Evolutionary conservation across 2,113 vertebrate species (phyloP).

Genomic region (Setophaga petechia): DNA sequence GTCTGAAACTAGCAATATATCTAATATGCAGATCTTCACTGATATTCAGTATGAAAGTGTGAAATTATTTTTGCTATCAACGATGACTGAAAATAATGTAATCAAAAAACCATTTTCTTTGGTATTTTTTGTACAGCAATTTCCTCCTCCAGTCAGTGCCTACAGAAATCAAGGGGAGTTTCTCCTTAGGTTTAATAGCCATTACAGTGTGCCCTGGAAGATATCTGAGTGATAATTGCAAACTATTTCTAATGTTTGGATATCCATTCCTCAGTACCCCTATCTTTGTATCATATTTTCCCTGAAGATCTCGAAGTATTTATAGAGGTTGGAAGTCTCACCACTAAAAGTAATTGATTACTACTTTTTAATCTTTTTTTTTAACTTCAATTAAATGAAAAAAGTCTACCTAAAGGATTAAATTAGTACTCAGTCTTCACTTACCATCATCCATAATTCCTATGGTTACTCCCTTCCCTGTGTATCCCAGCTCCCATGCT

Average conservation of each 20-base stretch:
- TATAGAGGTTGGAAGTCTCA: background rate
- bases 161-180: background rate
- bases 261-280: background rate
- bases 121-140: background rate
- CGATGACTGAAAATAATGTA: conserved; percentile 21
- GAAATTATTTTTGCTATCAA: conserved; percentile 50
- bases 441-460: conserved; percentile 99
- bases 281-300: background rate
- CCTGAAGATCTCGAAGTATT: background rate
- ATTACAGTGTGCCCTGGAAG: background rate
- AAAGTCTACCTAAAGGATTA: background rate
- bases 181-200: background rate
- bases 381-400: background rate
- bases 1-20: conserved; percentile 39
- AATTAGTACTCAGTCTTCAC: conserved; percentile 44
- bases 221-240: background rate
- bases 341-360: background rate
- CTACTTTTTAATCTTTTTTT: background rate
- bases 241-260: background rate
- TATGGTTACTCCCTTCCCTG: conserved; percentile 95
- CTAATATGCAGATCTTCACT: conserved; percentile 27
- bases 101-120: background rate
- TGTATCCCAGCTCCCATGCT: conserved; percentile 96
- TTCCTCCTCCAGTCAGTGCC: background rate
- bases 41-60: conserved; percentile 19